A percentile compares a stretch with the other conserved stretches of the same genome.
phyloP scores from a whole-genome alignment of 2,888 invertebrate species.

The Tuberolachnus salignus region DNA sequence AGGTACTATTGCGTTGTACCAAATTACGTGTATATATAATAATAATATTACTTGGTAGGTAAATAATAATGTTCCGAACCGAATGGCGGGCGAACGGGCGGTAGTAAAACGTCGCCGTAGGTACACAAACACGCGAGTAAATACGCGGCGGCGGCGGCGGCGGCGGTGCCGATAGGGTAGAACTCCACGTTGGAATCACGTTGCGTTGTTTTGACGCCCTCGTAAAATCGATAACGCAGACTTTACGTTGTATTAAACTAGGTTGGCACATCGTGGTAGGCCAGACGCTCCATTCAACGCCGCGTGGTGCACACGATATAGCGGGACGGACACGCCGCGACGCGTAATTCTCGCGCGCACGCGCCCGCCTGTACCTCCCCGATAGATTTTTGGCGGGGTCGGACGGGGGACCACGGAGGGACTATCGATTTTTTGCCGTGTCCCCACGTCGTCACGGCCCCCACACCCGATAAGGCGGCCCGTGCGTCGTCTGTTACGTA shows the following conservation, averaged over 20 bases:
- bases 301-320: slow-evolving; percentile 17
- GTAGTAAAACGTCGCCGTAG: neutral
- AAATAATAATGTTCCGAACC: neutral
- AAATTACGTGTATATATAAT: neutral
- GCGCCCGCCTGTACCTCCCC: neutral
- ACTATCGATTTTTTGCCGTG: slow-evolving; percentile 35
- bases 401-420: neutral
- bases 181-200: slow-evolving; percentile 55
- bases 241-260: slow-evolving; percentile 37
- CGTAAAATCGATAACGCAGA: slow-evolving; percentile 54
- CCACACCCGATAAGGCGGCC: neutral
- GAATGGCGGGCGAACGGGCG: neutral
- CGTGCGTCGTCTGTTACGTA: slow-evolving; percentile 9
- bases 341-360: neutral
- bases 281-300: slow-evolving; percentile 53
- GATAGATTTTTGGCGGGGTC: neutral
- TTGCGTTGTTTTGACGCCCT: slow-evolving; percentile 56
- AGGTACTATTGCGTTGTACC: no score
- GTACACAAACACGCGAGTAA: neutral
- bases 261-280: slow-evolving; percentile 40
- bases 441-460: neutral
- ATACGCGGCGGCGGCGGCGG: slow-evolving; percentile 4
- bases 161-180: neutral
- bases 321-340: neutral
- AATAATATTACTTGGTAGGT: neutral